Evolutionary conservation across 2,888 invertebrate genomes (phyloP).

Genomic region (Microchrysa polita): DNA sequence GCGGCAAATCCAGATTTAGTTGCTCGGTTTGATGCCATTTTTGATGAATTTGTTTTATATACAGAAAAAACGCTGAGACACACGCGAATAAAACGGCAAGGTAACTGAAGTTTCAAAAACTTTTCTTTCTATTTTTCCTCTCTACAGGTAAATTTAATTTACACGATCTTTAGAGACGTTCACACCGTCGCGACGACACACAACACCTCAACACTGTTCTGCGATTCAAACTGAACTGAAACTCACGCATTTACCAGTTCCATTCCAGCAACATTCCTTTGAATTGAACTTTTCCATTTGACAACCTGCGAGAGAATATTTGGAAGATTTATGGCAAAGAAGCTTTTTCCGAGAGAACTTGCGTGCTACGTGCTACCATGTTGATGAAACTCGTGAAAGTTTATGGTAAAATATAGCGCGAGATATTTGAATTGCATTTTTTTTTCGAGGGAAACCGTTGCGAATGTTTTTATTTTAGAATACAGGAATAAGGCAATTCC

Average conservation of each 20-base stretch:
- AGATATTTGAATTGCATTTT: too few relatives aligned
- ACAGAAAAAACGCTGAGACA: neutral
- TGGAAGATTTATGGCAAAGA: neutral
- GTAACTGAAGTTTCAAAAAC: slow-evolving; percentile 18
- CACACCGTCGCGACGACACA: neutral
- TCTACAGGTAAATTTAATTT: too few relatives aligned
- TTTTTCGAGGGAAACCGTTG: too few relatives aligned
- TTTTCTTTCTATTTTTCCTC: neutral
- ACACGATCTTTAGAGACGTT: neutral
- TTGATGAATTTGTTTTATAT: slow-evolving; percentile 45
- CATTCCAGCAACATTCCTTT: neutral
- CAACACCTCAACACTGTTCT: neutral
- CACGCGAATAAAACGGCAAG: slow-evolving; percentile 12
- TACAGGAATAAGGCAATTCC: too few relatives aligned
- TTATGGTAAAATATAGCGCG: too few relatives aligned
- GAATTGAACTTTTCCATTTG: neutral
- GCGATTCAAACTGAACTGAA: slow-evolving; percentile 28
- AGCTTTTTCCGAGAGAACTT: neutral
- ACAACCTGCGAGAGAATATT: neutral
- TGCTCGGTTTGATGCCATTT: slow-evolving; percentile 65
- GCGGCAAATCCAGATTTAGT: slow-evolving; percentile 85
- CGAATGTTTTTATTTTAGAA: too few relatives aligned
- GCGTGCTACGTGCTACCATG: neutral
- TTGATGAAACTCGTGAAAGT: too few relatives aligned
- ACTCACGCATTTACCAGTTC: neutral